Evolutionary conservation across 2,113 vertebrate genomes (phyloP), one percentile per base, ranked within the genome.

Genomic region (Neodon shergylaensis): DNA sequence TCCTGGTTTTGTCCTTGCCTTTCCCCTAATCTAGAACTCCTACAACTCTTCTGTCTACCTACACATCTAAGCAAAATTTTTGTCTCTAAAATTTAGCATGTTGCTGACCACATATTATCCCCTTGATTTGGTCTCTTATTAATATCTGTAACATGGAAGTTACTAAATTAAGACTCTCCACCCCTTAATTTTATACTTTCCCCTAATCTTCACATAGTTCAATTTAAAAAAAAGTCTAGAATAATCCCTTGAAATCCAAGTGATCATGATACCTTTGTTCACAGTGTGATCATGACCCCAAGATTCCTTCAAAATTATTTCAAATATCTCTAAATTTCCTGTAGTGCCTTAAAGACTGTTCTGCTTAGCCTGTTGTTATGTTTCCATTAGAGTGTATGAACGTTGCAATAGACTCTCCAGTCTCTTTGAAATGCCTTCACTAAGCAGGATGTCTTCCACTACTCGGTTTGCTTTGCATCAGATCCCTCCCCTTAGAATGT

Each of bases 141-240:
- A 92, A 74, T 5, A 85, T 68, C 3, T 91, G 0, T 90, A 16
- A 93, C 17, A 1, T 77, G 36, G 21, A 92, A 78, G 28, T 12
- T 58, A 63, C 44, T 85, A 11, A 91, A 89, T 73, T 7, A 73
- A 22, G 9, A 77, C 11, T 88, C 19, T 85, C n/a, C 17, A 3
- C 42, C 14, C 3, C 44, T 19, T 79, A 36, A 31, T 73, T 58
- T 13, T 22, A 1, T n/a, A 17, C 3, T 5, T 0, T 7, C 21
- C 0, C 0, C 1, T 17, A 58, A 39, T 54, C 24, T 47, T 68
- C 1, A 42, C 7, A 31, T 0, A 93, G 16, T 73, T 21, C 68
- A 83, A 17, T n/a, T 6, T 28, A 39, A 61, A 82, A 31, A 31
- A 70, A 4, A 87, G 74, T n/a, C 31, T 21, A 26, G 16, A 92